A percentile compares a stretch with the other conserved stretches of the same genome.
Evolutionary conservation across 2,113 vertebrate genomes (phyloP).

Genomic region (Engraulis encrasicolus): DNA sequence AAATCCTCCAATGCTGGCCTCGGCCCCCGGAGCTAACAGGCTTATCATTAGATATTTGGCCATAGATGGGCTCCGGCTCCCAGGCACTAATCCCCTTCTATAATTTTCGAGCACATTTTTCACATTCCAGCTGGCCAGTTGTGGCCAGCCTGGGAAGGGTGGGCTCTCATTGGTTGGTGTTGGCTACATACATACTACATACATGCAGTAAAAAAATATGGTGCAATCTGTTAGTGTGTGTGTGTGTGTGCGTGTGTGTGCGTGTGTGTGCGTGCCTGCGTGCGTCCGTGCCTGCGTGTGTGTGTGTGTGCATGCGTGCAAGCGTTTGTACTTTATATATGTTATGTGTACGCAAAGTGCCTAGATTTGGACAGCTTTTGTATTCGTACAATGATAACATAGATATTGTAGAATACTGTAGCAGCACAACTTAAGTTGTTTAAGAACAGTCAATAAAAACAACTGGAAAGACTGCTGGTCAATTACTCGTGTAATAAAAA

Average conservation of each 20-base stretch:
- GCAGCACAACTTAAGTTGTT: background rate
- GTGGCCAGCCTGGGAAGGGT: constrained; percentile 43
- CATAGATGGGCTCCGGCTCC: constrained; percentile 54
- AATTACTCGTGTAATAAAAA: background rate
- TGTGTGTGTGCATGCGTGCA: background rate
- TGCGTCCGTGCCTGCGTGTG: background rate
- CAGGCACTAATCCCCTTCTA: constrained; percentile 69
- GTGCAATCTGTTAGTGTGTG: background rate
- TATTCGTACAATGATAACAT: background rate
- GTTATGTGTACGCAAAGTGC: too few relatives aligned
- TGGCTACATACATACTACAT: background rate
- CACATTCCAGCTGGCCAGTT: constrained; percentile 65
- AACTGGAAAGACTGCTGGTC: background rate
- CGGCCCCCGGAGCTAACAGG: constrained; percentile 53
- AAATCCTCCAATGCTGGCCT: constrained; percentile 61
- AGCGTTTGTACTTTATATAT: too few relatives aligned
- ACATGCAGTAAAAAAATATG: background rate
- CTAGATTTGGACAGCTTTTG: too few relatives aligned
- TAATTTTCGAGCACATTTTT: constrained; percentile 73
- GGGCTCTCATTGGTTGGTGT: background rate
- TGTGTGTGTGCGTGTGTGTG: constrained; percentile 16
- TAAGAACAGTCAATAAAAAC: background rate
- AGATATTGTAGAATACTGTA: background rate
- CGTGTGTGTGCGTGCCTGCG: constrained; percentile 14
- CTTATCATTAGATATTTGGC: constrained; percentile 67